These are phyloP conservation scores for Tetranychus piercei DNA, from an alignment of 2,888 invertebrate species.

Conservation along the genomic window DNA sequence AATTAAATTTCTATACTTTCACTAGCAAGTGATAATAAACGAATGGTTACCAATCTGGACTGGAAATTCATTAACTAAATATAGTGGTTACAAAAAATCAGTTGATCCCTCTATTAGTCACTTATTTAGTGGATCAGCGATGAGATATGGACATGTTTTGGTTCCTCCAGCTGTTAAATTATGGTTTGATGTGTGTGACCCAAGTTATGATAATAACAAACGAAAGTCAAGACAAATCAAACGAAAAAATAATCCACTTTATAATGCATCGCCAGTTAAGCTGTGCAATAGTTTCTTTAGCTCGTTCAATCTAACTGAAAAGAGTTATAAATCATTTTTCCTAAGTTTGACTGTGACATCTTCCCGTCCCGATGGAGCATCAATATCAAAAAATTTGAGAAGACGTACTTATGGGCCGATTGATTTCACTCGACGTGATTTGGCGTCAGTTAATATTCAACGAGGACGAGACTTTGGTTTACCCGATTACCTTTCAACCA, in stretches of 20 bases:
- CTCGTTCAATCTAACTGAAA: slow-evolving; percentile 28
- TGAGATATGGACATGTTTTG: slow-evolving; percentile 43
- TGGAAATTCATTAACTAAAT: slow-evolving; percentile 29
- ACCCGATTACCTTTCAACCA: slow-evolving; percentile 44
- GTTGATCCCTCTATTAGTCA: slow-evolving; percentile 44
- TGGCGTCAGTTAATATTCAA: slow-evolving; percentile 44
- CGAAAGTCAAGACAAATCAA: too few relatives aligned
- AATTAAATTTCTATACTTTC: slow-evolving; percentile 1
- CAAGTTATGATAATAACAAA: neutral
- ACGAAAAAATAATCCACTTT: too few relatives aligned
- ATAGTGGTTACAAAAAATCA: slow-evolving; percentile 38
- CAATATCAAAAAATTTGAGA: slow-evolving; percentile 42
- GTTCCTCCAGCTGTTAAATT: slow-evolving; percentile 34
- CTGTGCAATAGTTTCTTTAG: slow-evolving; percentile 41
- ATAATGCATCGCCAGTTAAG: neutral
- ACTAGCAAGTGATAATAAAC: slow-evolving; percentile 35
- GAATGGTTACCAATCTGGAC: slow-evolving; percentile 39
- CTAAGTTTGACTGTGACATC: slow-evolving; percentile 41
- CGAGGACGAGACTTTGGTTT: slow-evolving; percentile 41
- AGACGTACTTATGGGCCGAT: slow-evolving; percentile 42
- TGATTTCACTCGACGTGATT: slow-evolving; percentile 42
- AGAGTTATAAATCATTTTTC: slow-evolving; percentile 35
- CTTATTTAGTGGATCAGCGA: slow-evolving; percentile 44
- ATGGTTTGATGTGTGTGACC: neutral
- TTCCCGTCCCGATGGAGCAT: slow-evolving; percentile 40